phyloP scores from a whole-genome alignment of 2,113 vertebrate species.

The Mus spicilegus region DNA sequence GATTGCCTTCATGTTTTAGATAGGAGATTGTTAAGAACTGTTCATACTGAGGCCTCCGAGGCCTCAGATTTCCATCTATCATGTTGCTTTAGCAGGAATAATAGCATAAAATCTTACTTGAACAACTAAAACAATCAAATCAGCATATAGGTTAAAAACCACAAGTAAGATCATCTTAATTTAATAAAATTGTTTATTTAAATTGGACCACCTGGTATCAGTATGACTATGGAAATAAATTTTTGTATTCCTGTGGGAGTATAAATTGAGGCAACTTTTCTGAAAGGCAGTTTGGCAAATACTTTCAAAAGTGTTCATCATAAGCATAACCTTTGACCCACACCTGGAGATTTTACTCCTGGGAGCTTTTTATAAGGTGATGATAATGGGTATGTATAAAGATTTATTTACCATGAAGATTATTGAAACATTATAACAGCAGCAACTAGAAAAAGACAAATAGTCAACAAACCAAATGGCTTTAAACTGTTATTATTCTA shows the following conservation, averaged over 20 bases:
- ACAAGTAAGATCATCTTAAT: not conserved
- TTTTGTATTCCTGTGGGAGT: not conserved
- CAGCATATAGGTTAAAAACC: not conserved
- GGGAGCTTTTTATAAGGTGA: conserved; percentile 57
- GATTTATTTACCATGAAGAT: conserved; percentile 47
- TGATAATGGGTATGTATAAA: not conserved
- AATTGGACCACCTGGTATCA: conserved; percentile 46
- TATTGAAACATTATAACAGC: conserved; percentile 5
- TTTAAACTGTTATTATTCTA: not conserved
- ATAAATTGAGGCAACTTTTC: conserved; percentile 42
- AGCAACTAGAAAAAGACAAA: not conserved
- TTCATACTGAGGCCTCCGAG: not conserved
- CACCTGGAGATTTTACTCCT: conserved; percentile 1
- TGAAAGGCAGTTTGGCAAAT: conserved; percentile 57
- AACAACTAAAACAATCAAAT: conserved; percentile 42
- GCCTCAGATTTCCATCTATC: not conserved
- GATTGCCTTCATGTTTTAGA: conserved; percentile 30
- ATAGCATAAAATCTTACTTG: conserved; percentile 8
- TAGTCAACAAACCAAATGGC: not conserved
- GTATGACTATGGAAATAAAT: not conserved
- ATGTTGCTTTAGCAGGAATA: not conserved
- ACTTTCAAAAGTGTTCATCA: conserved; percentile 55
- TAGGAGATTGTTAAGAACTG: not conserved
- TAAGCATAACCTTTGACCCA: conserved; percentile 4
- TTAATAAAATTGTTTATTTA: conserved; percentile 32